These are phyloP conservation scores for Hirtodrosophila histrioides DNA, from an alignment of 2,888 invertebrate genomes.

Conservation along the genomic window DNA sequence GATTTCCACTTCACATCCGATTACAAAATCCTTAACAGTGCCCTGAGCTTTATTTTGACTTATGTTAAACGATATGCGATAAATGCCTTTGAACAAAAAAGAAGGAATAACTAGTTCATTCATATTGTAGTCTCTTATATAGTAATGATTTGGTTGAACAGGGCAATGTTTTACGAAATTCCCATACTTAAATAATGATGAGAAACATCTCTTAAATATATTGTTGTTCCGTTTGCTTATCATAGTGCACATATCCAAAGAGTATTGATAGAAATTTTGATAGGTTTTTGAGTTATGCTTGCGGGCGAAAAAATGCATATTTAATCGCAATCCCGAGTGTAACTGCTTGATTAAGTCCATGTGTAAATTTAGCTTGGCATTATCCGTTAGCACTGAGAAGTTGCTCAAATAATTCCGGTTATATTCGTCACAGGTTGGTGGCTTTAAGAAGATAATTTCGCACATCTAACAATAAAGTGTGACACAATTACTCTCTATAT, in stretches of 20 bases:
- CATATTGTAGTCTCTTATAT: conserved; percentile 43
- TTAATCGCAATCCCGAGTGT: conserved; percentile 32
- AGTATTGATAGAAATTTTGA: conserved; percentile 48
- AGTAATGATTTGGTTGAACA: conserved; percentile 43
- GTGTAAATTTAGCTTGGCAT: conserved; percentile 22
- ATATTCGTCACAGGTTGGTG: conserved; percentile 35
- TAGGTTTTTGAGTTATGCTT: conserved; percentile 2
- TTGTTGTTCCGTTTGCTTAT: conserved; percentile 38
- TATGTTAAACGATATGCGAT: conserved; percentile 44
- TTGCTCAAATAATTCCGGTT: conserved; percentile 39
- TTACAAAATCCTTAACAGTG: conserved; percentile 25
- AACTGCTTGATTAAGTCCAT: conserved; percentile 22
- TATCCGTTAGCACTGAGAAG: conserved; percentile 1
- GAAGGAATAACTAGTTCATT: conserved; percentile 41
- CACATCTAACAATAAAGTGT: conserved; percentile 25
- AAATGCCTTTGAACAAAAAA: conserved; percentile 49
- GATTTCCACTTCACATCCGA: conserved; percentile 31
- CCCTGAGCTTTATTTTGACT: conserved; percentile 20
- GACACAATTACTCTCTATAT: not conserved
- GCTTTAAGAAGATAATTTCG: conserved; percentile 14
- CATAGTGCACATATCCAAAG: conserved; percentile 64
- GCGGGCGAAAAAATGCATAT: conserved; percentile 38
- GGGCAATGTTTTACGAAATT: conserved; percentile 65
- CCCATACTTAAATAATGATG: conserved; percentile 51
- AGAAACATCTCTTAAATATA: conserved; percentile 54